Base-by-base conservation (phyloP, 2,888 invertebrate genomes). In the Parnassius smintheus region DNA sequence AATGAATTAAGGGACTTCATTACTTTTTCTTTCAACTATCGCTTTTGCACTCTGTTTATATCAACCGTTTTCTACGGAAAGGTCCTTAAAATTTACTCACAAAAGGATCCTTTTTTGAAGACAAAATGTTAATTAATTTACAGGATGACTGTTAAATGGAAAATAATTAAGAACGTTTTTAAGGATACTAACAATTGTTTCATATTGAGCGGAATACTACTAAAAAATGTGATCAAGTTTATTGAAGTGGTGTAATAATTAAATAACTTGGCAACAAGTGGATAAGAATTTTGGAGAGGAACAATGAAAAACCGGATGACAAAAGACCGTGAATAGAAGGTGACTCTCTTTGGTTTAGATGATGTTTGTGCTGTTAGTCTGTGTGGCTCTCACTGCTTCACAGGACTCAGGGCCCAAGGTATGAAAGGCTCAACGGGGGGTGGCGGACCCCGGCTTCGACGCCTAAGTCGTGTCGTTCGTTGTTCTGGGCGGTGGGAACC, bases 151-250 rank as follows among this genome's bases (percentile, higher is more conserved):
- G 53, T 22, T 54, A 53, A 62, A 57, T 58, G 25, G 53, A 49
- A 57, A 58, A 52, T 62, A 62, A 62, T 54, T 57, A 57, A 62
- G 57, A 58, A 62, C 48, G 62, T 62, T 58, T n/a, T 7, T 44
- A 9, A 35, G 49, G 41, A 13, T 10, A n/a, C 11, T 4, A 46
- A 25, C 48, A 35, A 18, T 48, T 56, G 56, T 56, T 44, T 13
- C 18, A 42, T 55, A 55, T 55, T 55, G 18, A 44, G 11, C 2
- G 42, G 13, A 45, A 13, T 13, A 18, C 2, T 13, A 49, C 12
- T 13, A 18, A 8, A 8, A 8, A 49, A 13, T 18, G n/a, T 49
- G 13, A 18, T 49, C 44, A 44, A 44, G 10, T 49, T 13, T 13
- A 49, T 9, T 49, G 49, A 49, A 49, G 13, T 49, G 13, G 13